A percentile compares a stretch with the other conserved stretches of the same genome.
These are phyloP conservation scores for Micromesistius poutassou DNA, from an alignment of 2,797 vertebrate species.

Conservation along the genomic window DNA sequence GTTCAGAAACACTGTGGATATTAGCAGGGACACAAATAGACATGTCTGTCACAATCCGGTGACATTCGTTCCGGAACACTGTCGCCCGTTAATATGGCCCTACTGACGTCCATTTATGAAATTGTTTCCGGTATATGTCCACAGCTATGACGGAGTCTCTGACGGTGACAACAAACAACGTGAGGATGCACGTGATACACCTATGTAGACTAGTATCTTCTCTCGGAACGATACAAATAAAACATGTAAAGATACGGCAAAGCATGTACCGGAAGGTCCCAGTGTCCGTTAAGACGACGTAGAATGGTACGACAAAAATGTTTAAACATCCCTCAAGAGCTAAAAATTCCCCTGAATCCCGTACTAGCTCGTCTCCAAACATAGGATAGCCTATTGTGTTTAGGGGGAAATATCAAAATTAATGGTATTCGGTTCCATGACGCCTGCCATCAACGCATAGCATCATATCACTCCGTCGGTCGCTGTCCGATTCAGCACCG, in stretches of 20 bases:
- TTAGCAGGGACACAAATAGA: neutral
- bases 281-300: no score
- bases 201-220: neutral
- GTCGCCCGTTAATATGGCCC: neutral
- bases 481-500: neutral
- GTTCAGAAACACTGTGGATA: neutral
- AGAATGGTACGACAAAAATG: no score
- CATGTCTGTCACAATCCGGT: neutral
- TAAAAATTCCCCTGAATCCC: no score
- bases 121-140: neutral
- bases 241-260: no score
- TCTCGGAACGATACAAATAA: no score
- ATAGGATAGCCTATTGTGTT: no score
- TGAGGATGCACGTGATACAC: neutral
- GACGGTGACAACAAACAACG: slow-evolving; percentile 9
- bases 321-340: no score
- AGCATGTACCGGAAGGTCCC: no score
- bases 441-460: slow-evolving; percentile 3
- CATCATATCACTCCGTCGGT: neutral
- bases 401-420: no score
- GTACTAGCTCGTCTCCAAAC: no score
- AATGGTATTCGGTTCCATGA: no score
- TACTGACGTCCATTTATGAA: neutral
- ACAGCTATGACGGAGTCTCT: neutral
- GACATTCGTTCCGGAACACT: neutral